Base-by-base conservation (phyloP, 1,140 invertebrate species). In the Anoplolepis gracilipes region DNA sequence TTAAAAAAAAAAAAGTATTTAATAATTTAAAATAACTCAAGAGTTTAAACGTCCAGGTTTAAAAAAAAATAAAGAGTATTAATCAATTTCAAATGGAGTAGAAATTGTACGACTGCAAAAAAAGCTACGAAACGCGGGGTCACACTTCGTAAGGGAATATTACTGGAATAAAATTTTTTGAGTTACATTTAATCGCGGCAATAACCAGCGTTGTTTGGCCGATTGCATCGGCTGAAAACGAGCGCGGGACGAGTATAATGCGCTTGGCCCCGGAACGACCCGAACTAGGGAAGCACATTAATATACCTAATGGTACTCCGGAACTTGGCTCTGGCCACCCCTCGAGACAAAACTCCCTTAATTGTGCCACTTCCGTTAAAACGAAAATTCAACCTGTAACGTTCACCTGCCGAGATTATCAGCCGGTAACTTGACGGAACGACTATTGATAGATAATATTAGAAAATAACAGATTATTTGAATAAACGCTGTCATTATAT, bases 281-380 rank as follows among this genome's bases (percentile, higher is more conserved):
- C 70, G 77, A 84, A 76, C 73, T 85, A 73, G 87, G 70, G 62
- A 75, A 78, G 67, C 73, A 70, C 85, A 90, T 90, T 90, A 87
- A 89, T 90, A 85, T 39, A 85, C 78, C 85, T 89, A 90, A 90
- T 89, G 73, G 79, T 89, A 87, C 88, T 89, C 84, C 65, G 72
- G 70, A 90, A 89, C 88, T 90, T 89, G 77, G 87, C 67, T 87
- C 61, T 85, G 61, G 61, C 49, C 73, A 65, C 70, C 77, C 30
- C 84, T 4, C 28, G 85, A 84, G 88, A 89, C 88, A 89, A 90
- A 90, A 90, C 65, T 87, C 85, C 75, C 78, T 85, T 90, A 90
- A 90, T 90, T 90, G 88, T 88, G 86, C 79, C 85, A 89, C 88
- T 89, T 90, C 76, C 88, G 72, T 87, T 59, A 6, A 62, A 76